Base-by-base conservation (phyloP, 1,140 invertebrate species). In the Lepidurus couesii region DNA sequence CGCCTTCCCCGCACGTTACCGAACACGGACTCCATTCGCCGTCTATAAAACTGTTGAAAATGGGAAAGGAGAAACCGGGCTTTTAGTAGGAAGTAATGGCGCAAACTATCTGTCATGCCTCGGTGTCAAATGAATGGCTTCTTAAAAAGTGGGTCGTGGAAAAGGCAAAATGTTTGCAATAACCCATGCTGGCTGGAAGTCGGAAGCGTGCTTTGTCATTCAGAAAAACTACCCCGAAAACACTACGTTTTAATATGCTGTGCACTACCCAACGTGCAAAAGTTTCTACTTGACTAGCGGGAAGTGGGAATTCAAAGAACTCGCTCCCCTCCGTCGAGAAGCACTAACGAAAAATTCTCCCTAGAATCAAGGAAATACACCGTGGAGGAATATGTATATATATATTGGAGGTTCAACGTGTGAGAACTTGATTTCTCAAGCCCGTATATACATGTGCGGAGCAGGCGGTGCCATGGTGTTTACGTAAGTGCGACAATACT, bases 11-110 rank as follows among this genome's bases (percentile, higher is more conserved):
- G 84, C 96, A 98, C 0, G 92, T 92, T 0, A 92, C 92, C 81
- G 91, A 95, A 86, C 96, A 98, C 5, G 92, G 88, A 10, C 93
- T 91, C 95, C 95, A 98, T 77, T 93, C 90, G 45, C 91, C 89
- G 13, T 89, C 87, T 74, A 92, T 89, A 84, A 91, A 94, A 82
- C 92, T 93, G 82, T 8, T 80, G 9, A 21, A 65, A 13, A 65
- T 65, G 53, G 53, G 45, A 47, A 47, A 47, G 45, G 21, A 21
- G 13, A 21, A 65, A 65, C 16, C 21, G n/a, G 8, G 8, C 21
- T 65, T 65, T 65, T 65, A 65, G 21, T 65, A 21, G 7, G 4
- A 65, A 65, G n/a, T 65, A 13, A 65, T 7, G 53, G n/a, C 21
- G 1, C 53, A 16, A 7, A 21, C 53, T 65, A 65, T 65, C 53